Conservation (phyloP, 2,797 vertebrate genomes). For the Alauda arvensis region DNA sequence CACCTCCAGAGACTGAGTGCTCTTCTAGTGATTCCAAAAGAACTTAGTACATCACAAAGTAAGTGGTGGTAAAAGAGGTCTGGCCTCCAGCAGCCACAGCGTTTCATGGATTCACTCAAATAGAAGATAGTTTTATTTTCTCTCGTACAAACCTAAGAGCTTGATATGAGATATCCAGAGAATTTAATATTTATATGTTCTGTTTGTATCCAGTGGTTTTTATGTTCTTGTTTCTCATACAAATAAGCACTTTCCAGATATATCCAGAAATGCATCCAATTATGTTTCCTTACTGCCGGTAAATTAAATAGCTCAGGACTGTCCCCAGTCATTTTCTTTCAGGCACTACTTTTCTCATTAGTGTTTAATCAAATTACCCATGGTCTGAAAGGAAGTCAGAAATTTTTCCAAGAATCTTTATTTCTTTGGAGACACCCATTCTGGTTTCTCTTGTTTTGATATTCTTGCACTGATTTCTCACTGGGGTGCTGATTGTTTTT, state of each 20-base stretch:
- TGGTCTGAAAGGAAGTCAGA: constrained; percentile 2
- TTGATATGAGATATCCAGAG: background rate
- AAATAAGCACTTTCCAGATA: background rate
- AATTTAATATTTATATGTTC: background rate
- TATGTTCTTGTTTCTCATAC: background rate
- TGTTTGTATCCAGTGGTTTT: background rate
- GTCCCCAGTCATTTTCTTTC: background rate
- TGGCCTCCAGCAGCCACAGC: background rate
- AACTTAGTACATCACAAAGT: background rate
- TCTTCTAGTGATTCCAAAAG: background rate
- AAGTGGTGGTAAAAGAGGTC: background rate
- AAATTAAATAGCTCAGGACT: background rate
- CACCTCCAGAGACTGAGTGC: background rate
- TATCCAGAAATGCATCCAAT: background rate
- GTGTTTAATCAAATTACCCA: constrained; percentile 8
- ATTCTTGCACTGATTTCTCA: background rate
- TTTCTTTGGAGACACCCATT: background rate
- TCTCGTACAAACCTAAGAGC: background rate
- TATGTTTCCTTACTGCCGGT: background rate
- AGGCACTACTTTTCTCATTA: background rate
- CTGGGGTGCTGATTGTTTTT: background rate
- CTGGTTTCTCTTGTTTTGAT: constrained; percentile 23
- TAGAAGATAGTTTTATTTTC: background rate
- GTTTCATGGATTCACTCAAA: background rate
- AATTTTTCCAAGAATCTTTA: constrained; percentile 1